phyloP scores from a whole-genome alignment of 2,113 vertebrate genomes.

The Lethenteron reissneri region DNA sequence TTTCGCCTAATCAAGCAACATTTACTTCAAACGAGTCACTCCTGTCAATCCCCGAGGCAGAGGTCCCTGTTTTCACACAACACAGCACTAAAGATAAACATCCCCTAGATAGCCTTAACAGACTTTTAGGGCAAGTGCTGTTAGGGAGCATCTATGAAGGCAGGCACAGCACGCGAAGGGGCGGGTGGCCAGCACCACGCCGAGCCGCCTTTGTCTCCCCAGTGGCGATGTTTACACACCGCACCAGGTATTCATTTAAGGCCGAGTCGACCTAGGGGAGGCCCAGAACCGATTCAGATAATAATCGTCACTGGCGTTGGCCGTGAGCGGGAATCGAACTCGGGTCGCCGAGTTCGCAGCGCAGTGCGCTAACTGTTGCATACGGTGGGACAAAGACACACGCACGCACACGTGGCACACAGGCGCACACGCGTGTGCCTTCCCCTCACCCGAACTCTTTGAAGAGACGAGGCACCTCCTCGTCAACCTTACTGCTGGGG shows the following conservation, averaged over 20 bases:
- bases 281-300: too few species aligned
- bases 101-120: too few species aligned
- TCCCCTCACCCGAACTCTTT: slow-evolving; percentile 47
- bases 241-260: too few species aligned
- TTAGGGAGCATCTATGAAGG: too few species aligned
- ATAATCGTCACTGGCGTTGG: neutral
- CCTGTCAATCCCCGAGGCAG: neutral
- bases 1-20: neutral
- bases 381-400: neutral
- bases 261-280: too few species aligned
- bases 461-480: slow-evolving; percentile 66
- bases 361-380: neutral
- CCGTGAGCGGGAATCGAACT: neutral
- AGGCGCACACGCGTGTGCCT: too few species aligned
- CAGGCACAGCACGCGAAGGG: too few species aligned
- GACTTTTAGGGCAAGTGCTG: too few species aligned
- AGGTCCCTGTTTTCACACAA: neutral
- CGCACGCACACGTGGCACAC: neutral
- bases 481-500: slow-evolving; percentile 64
- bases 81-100: neutral
- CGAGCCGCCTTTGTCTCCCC: too few species aligned
- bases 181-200: too few species aligned
- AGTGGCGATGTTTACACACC: too few species aligned
- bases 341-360: neutral
- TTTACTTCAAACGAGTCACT: neutral